Evolutionary conservation across 2,797 vertebrate species (phyloP), one percentile per base, ranked within the genome.

Genomic region (Scomberomorus guttatus): DNA sequence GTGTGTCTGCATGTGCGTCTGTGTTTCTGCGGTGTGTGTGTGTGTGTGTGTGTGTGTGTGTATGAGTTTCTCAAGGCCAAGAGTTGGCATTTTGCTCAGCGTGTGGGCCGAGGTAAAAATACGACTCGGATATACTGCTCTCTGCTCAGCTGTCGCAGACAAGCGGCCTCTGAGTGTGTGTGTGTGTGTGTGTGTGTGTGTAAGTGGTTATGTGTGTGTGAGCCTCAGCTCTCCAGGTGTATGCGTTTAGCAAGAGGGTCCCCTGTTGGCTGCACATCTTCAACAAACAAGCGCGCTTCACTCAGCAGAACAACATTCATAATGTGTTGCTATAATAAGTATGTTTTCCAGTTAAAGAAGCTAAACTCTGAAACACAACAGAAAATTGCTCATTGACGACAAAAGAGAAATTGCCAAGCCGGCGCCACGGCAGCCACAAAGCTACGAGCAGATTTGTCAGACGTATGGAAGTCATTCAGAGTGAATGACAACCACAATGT

Each of bases 51-150:
- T 62, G 69, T 70, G 57, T 76, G 73, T 39, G 63, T 69, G 80
- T 55, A 46, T 55, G 81, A 70, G 76, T 87, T 90, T 89, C 84
- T 89, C 90, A 94, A 94, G 93, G 93, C 93, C 85, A 62, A 70
- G 82, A 89, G 87, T 87, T 94, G 92, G 93, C 91, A 93, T 93
- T 88, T 91, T 82, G 90, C 89, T 92, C 87, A 86, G 86, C 85
- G 85, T 92, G 92, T 93, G 91, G 93, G 89, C 89, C 27, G 85
- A 88, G 90, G 90, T 94, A 94, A 92, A 94, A 94, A 94, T 94
- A 94, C 84, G 83, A 81, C 85, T 57, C 29, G 24, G 86, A 88
- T 91, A 85, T 82, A 77, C 86, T 86, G 85, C 79, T 77, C 86
- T 80, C 68, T 72, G 77, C 81, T 93, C 89, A 90, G 87, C 90